Base-by-base conservation (phyloP, 64 coral and sea anemone species). In the Stichodactyla mertensii region DNA sequence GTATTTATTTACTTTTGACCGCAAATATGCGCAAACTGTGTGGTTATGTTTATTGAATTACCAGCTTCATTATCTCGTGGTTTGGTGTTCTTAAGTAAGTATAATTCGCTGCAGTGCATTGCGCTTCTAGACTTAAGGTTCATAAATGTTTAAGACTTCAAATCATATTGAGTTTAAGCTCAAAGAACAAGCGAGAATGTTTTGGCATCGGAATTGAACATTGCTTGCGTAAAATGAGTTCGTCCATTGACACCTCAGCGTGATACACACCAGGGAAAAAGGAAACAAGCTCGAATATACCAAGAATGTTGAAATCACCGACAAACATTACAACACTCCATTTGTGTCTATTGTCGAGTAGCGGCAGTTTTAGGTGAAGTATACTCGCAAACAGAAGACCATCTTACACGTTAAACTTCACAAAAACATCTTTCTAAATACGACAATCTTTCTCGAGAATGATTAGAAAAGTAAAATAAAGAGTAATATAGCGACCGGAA, bases 1-100 rank as follows among this genome's bases (percentile, higher is more conserved):
- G 55, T 81, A 20, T 81, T 81, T 81, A 55, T 81, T 81, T 81
- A 53, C 51, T 19, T 54, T 16, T 7, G 15, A 85, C 83, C 83
- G 26, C 83, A 85, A 85, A 51, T 85, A 85, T 85, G 83, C 83
- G 7, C 45, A 56, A 85, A 85, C 18, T 85, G 51, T 64, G 60
- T 27, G 22, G 5, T 81, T 61, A 62, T 85, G 83, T 85, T 85
- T 85, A 85, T 85, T 62, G 83, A 60, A 85, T 85, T 85, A 85
- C 55, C 83, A 64, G n/a, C 55, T 61, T 64, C 55, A 51, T 85
- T n/a, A 16, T 20, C 16, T 31, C 27, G 24, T 74, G 10, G 69
- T 74, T 19, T 74, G 11, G 56, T 58, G 8, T 58, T 58, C 56
- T 58, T 58, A 11, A 58, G 8, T 58, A 74, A 27, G 10, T 28